Conservation (phyloP, 2,113 vertebrate species). For the Anser cygnoides region DNA sequence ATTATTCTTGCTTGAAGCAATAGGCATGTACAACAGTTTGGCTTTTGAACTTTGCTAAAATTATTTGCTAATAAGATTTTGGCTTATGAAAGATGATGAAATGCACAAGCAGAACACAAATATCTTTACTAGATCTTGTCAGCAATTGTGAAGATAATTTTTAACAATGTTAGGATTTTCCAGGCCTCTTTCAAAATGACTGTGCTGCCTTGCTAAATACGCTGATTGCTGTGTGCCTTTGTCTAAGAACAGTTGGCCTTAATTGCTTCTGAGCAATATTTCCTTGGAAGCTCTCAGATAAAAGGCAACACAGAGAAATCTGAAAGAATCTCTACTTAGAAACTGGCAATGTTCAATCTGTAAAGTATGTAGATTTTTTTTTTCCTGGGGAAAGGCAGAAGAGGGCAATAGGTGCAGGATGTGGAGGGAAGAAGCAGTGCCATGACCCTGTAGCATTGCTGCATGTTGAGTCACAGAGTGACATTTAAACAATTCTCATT, state of each 20-base stretch:
- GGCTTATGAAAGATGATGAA: background rate
- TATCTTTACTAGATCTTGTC: background rate
- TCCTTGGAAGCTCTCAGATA: background rate
- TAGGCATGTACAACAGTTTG: background rate
- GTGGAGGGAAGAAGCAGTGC: conserved; percentile 22
- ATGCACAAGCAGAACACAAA: background rate
- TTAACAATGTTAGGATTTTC: background rate
- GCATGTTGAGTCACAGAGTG: conserved; percentile 44
- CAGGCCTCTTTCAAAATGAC: background rate
- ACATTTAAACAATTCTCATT: conserved; percentile 48
- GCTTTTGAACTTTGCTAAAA: conserved; percentile 2
- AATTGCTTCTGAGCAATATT: background rate
- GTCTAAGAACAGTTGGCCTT: background rate
- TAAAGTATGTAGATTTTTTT: background rate
- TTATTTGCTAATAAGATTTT: background rate
- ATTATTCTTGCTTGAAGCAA: background rate
- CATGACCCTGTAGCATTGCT: conserved; percentile 34
- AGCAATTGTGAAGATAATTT: background rate
- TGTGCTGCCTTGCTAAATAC: background rate
- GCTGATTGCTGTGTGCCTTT: background rate
- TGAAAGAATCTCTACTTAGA: background rate
- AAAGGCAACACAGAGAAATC: background rate
- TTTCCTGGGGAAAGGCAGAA: background rate
- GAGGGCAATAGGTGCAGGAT: conserved; percentile 62
- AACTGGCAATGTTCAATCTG: background rate